phyloP scores from a whole-genome alignment of 1,140 invertebrate species.

The Vanessa atalanta region DNA sequence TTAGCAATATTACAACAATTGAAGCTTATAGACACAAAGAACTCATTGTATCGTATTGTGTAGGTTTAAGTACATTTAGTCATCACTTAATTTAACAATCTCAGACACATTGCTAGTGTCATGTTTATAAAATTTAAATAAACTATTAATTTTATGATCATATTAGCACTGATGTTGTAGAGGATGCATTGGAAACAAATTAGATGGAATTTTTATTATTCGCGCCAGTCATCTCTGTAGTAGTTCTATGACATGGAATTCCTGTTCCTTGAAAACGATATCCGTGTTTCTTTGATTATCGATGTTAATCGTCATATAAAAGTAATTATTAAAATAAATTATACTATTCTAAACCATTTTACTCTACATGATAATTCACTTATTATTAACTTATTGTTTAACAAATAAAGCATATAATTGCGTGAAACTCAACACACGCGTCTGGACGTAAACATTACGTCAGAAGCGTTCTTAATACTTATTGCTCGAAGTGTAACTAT shows the following conservation, averaged over 20 bases:
- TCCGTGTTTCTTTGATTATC: constrained; percentile 6
- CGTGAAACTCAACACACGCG: too few species aligned
- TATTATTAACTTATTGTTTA: too few species aligned
- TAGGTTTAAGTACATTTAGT: neutral
- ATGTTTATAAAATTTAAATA: constrained; percentile 14
- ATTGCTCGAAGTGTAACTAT: too few species aligned
- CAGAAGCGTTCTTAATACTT: too few species aligned
- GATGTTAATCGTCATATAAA: neutral
- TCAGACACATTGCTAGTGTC: neutral
- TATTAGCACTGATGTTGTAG: constrained; percentile 5
- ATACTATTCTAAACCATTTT: too few species aligned
- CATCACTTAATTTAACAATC: neutral
- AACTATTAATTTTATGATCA: constrained; percentile 22
- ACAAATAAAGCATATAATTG: too few species aligned
- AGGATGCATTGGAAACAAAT: constrained; percentile 20
- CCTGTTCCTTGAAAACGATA: neutral
- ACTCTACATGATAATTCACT: too few species aligned
- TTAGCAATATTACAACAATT: too few species aligned
- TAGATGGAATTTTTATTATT: constrained; percentile 19
- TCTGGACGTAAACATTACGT: too few species aligned
- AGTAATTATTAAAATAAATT: neutral
- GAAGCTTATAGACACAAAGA: too few species aligned
- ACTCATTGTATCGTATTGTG: too few species aligned
- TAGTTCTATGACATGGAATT: constrained; percentile 6
- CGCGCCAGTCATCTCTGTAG: neutral